A percentile compares a stretch with the other conserved stretches of the same genome.
Conservation (phyloP, 2,113 vertebrate genomes). For the Micromys minutus region DNA sequence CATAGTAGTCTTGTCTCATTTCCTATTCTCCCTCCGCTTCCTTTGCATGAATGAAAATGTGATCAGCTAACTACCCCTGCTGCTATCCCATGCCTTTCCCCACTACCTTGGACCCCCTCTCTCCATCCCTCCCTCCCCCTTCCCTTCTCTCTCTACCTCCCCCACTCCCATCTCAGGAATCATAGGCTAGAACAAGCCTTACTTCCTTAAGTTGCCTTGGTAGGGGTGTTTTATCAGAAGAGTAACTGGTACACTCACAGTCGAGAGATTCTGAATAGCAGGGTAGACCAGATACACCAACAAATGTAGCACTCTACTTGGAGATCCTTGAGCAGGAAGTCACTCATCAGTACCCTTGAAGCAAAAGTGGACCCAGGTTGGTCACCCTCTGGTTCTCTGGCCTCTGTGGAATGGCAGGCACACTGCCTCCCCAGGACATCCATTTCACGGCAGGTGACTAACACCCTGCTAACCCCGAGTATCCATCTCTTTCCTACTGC, state of each 20-base stretch:
- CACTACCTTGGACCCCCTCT: not conserved
- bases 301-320: not conserved
- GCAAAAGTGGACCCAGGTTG: not conserved
- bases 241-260: not conserved
- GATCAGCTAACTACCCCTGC: not conserved
- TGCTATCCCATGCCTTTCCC: not conserved
- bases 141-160: not conserved
- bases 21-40: not conserved
- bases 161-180: not conserved
- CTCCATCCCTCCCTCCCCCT: not conserved
- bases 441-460: not conserved
- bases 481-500: not conserved
- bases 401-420: too few species aligned
- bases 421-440: fast-evolving
- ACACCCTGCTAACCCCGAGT: not conserved
- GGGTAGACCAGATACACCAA: not conserved
- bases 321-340: not conserved
- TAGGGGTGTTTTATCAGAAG: not conserved
- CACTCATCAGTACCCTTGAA: not conserved
- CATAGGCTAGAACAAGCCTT: not conserved
- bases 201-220: not conserved
- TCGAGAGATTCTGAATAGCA: not conserved
- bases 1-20: not conserved
- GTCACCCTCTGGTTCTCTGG: not conserved
- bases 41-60: not conserved